Conservation (phyloP, 2,797 vertebrate species). For the Hozukius guyotensis region DNA sequence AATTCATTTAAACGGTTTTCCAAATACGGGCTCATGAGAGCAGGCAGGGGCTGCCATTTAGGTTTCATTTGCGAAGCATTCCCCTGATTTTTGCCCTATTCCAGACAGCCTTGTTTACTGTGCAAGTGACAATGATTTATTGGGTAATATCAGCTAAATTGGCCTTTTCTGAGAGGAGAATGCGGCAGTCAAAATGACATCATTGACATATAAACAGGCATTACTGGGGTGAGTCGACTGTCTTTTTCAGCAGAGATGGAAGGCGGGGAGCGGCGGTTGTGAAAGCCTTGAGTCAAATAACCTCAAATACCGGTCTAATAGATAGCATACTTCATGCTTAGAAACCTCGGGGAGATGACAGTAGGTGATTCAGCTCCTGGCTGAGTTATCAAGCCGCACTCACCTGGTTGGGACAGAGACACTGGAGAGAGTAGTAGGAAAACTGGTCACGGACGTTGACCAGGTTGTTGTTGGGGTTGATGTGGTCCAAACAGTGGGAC, state of each 20-base stretch:
- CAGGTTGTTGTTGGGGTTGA: slow-evolving; percentile 98
- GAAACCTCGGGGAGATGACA: slow-evolving; percentile 72
- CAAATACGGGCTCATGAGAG: slow-evolving; percentile 81
- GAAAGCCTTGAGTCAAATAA: slow-evolving; percentile 84
- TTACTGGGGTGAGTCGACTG: slow-evolving; percentile 83
- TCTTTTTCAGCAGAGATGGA: slow-evolving; percentile 79
- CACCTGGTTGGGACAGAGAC: slow-evolving; percentile 99
- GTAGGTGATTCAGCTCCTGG: slow-evolving; percentile 62
- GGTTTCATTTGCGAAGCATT: slow-evolving; percentile 83
- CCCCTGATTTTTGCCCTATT: slow-evolving; percentile 84
- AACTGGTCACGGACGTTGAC: slow-evolving; percentile 99
- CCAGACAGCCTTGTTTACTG: slow-evolving; percentile 85
- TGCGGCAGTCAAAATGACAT: slow-evolving; percentile 86
- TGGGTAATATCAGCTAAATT: slow-evolving; percentile 86
- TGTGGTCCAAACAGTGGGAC: slow-evolving; percentile 99
- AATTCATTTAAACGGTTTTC: slow-evolving; percentile 87
- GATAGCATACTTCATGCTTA: slow-evolving; percentile 81
- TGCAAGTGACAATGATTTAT: slow-evolving; percentile 85
- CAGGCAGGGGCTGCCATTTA: slow-evolving; percentile 82
- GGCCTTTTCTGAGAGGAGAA: slow-evolving; percentile 86
- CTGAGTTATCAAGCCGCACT: slow-evolving; percentile 64
- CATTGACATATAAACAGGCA: slow-evolving; percentile 87
- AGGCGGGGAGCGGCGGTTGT: slow-evolving; percentile 68
- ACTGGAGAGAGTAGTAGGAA: slow-evolving; percentile 97
- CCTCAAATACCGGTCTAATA: slow-evolving; percentile 82